Evolutionary conservation across 2,797 vertebrate genomes (phyloP), one percentile per base, ranked within the genome.

Genomic region (Sibirionetta formosa): DNA sequence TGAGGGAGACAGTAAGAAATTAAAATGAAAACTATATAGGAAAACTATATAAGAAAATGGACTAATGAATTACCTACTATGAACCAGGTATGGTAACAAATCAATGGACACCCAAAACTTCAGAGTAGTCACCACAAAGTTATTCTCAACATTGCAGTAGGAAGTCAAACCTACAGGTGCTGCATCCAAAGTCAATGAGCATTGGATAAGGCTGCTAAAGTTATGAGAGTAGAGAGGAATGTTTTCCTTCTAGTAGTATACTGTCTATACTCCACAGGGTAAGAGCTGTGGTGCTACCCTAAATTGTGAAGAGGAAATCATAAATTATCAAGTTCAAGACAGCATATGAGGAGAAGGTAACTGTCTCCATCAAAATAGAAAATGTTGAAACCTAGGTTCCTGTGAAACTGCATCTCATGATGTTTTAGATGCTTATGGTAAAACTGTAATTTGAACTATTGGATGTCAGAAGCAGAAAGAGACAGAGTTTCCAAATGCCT

Each of bases 221-320:
- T 24, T 27, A 22, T 6, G 26, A 90, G n/a, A 56, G 17, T 26
- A 42, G 5, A 71, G 2, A 29, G 15, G 4, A 48, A 27, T 33
- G 17, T 8, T 81, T 71, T 83, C 14, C 1, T 11, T 71, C 35
- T 33, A 71, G 31, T 60, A 1, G 3, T 11, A 20, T 7, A 9
- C 0, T 7, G 4, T 48, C n/a, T 40, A 15, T 40, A 70, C 36
- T 44, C 22, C 31, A 48, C 12, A 44, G n/a, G 10, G 5, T 29
- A 54, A 44, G 13, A 42, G 4, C 54, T 20, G 5, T 8, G 8
- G 7, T 40, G 40, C 11, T 19, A 2, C 3, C 18, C 1, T 3
- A 9, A 40, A 69, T 17, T 33, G 8, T 58, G 36, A 54, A 16
- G 2, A 12, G 9, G 5, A 65, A 53, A 65, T 57, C 4, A 15